Base-by-base conservation (phyloP, 2,888 invertebrate genomes). In the Melieria picta region DNA sequence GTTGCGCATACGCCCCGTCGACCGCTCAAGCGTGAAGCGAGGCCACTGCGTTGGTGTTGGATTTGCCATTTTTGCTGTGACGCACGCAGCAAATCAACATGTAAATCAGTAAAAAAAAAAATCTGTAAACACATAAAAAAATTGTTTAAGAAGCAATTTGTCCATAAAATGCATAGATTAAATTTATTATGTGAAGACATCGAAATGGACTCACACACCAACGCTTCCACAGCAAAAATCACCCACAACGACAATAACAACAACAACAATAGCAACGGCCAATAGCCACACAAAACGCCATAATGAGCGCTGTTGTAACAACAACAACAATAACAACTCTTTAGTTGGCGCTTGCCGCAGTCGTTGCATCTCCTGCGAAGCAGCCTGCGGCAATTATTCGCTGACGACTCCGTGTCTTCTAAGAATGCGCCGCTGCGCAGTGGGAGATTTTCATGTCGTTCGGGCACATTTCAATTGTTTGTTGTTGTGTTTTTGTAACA, bases 151-250 rank as follows among this genome's bases (percentile, higher is more conserved):
- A 45, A 45, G 60, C 60, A 61, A 45, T 63, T 63, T 63, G 48
- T 48, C 30, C 50, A 9, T n/a, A 7, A 65, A 58, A 81, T 78
- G 81, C 82, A 82, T 81, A 80, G 80, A 80, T 81, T 80, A 81
- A 81, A 82, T 82, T 82, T 81, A 82, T 82, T 82, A 79, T 82
- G 82, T 81, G 77, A 82, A 82, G 81, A 79, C 79, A 82, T 81
- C 81, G 82, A 81, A 80, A 81, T 82, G 81, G 78, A 79, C 79
- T 78, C 82, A 79, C 79, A 79, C 66, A 16, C 16, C 16, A 30
- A 65, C 13, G 57, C n/a, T 46, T 5, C 62, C 6, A 46, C 55
- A 60, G 47, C 58, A 42, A 60, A 7, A 30, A 60, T 1, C 16
- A 48, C 5, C 60, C 4, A 42, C 46, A 50, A 48, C 48, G 61